Evolutionary conservation across 2,888 invertebrate species (phyloP).

Genomic region (Cordilura impudica): DNA sequence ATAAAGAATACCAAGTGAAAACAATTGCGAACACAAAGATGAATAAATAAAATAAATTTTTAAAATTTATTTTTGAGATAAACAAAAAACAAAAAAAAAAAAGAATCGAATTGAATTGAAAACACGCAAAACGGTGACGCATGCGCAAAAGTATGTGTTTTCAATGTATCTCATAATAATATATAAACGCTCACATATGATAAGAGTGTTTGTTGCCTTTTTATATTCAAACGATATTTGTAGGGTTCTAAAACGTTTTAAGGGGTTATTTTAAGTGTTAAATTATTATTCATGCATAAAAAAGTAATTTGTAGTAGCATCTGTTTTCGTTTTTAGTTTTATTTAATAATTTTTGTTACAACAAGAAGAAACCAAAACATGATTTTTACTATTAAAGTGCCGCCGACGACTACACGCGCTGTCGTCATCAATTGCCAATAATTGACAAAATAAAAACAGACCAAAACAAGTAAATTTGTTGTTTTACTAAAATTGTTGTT

Average conservation of each 20-base stretch:
- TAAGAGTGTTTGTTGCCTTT: too few species aligned
- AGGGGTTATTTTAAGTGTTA: constrained; percentile 9
- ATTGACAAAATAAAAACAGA: constrained; percentile 24
- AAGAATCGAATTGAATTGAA: constrained; percentile 3
- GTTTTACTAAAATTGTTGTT: too few species aligned
- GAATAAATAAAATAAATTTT: constrained; percentile 8
- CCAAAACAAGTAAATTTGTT: constrained; percentile 40
- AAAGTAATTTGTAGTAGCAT: constrained; percentile 48
- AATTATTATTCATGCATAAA: constrained; percentile 48
- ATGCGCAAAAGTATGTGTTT: constrained; percentile 47
- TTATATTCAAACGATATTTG: neutral
- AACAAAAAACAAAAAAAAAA: neutral
- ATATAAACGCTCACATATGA: neutral
- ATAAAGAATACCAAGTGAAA: neutral
- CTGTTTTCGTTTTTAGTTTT: constrained; percentile 24
- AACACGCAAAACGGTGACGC: constrained; percentile 46
- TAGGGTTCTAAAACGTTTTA: constrained; percentile 14
- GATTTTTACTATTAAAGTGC: neutral
- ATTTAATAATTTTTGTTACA: constrained; percentile 32
- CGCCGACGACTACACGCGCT: constrained; percentile 8
- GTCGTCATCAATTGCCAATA: constrained; percentile 58
- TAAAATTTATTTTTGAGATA: neutral
- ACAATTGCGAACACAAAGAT: neutral
- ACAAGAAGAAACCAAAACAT: constrained; percentile 19
- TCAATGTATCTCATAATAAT: neutral